Evolutionary conservation across 2,888 invertebrate species (phyloP).

Genomic region (Gonocerus acuteangulatus): DNA sequence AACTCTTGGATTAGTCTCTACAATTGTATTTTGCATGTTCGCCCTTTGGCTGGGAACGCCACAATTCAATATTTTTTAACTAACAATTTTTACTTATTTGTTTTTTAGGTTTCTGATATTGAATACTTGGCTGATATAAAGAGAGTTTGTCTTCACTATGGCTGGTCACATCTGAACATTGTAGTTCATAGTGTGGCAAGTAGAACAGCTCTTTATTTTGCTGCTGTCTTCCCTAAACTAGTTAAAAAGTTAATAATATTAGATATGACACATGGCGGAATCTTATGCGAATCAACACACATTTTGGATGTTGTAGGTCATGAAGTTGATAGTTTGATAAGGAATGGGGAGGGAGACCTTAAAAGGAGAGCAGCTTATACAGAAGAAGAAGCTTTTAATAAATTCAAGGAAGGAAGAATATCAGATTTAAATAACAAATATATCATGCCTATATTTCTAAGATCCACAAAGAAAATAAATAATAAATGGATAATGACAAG

Average conservation of each 20-base stretch:
- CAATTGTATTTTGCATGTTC: too few relatives aligned
- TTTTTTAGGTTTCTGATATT: slow-evolving; percentile 29
- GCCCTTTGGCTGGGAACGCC: too few relatives aligned
- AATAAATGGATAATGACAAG: slow-evolving; percentile 37
- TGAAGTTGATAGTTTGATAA: slow-evolving; percentile 15
- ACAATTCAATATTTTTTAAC: too few relatives aligned
- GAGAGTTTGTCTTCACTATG: slow-evolving; percentile 41
- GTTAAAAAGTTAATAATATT: slow-evolving; percentile 39
- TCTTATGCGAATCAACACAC: slow-evolving; percentile 29
- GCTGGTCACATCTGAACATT: slow-evolving; percentile 41
- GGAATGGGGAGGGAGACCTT: slow-evolving; percentile 27
- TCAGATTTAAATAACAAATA: slow-evolving; percentile 28
- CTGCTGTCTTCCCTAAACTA: slow-evolving; percentile 37
- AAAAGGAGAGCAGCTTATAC: slow-evolving; percentile 29
- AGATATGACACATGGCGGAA: slow-evolving; percentile 38
- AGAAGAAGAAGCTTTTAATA: slow-evolving; percentile 35
- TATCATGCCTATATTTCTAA: slow-evolving; percentile 31
- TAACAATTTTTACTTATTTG: too few relatives aligned
- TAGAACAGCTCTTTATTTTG: slow-evolving; percentile 38
- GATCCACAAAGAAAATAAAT: slow-evolving; percentile 27
- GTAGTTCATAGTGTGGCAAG: slow-evolving; percentile 45
- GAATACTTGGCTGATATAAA: slow-evolving; percentile 38
- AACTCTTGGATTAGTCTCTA: too few relatives aligned
- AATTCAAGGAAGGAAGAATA: slow-evolving; percentile 32
- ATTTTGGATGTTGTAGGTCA: slow-evolving; percentile 28